Evolutionary conservation across 2,113 vertebrate genomes (phyloP), one percentile per base, ranked within the genome.

Genomic region (Chloropsis cyanopogon): DNA sequence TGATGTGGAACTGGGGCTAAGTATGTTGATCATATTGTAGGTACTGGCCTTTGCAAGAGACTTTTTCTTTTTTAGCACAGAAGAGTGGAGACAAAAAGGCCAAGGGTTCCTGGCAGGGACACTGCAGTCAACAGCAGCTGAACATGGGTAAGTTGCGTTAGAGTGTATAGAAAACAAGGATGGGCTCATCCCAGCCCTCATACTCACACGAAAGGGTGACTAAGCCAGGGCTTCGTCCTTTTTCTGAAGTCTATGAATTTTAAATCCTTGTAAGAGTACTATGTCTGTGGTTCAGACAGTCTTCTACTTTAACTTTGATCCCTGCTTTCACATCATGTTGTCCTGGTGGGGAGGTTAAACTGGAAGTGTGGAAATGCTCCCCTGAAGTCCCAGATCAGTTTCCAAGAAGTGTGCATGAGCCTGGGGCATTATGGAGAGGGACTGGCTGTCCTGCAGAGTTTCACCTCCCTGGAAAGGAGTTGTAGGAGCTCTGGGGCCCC

Each of bases 371-470:
- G 80, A 81, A 96, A 75, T 25, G 29, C 63, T 73, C 61, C 69
- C 39, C 47, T 53, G 44, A 81, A 88, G 35, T 10, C 52, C 64
- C 35, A 82, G 24, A 71, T n/a, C 44, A 50, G 9, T 78, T 91
- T 78, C 56, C n/a, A 33, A 65, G 42, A 87, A n/a, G 39, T 26
- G 33, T 66, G 16, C 2, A 3, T 56, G n/a, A 90, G n/a, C 33
- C 56, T 29, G 1, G 6, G 26, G 33, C 29, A 73, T 6, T 24
- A 49, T 0, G 0, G 23, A 14, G 23, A 0, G 1, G 6, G 9
- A 16, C 39, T 88, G 39, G 6, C 7, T 59, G 23, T 14, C 20
- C 69, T 70, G 13, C 29, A 72, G 33, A 13, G 12, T 82, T 90
- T 71, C n/a, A n/a, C 5, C 22, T 86, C 31, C 37, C 49, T 63